phyloP scores from a whole-genome alignment of 2,113 vertebrate genomes.

The Fulmarus glacialis region DNA sequence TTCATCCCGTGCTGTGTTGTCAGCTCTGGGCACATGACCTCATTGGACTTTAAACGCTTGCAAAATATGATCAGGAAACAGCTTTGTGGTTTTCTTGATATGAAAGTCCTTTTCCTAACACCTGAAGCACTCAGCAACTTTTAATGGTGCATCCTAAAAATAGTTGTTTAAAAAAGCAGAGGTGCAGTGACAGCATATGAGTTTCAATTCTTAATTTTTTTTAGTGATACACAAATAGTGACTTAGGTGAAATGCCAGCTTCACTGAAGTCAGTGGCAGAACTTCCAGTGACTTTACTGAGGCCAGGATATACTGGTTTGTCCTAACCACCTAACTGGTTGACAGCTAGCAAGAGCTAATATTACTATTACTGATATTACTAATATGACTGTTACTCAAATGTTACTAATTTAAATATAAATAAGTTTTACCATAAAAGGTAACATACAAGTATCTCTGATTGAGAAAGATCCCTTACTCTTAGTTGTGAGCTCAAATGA shows the following conservation, averaged over 20 bases:
- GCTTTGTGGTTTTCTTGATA: neutral
- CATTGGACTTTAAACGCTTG: neutral
- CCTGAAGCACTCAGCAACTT: neutral
- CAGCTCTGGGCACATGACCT: neutral
- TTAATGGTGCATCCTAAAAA: neutral
- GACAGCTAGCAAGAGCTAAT: neutral
- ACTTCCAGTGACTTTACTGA: neutral
- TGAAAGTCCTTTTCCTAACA: neutral
- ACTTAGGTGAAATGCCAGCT: neutral
- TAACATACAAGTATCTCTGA: neutral
- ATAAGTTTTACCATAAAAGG: neutral
- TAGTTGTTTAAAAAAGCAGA: neutral
- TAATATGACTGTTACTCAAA: neutral
- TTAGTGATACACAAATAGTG: neutral
- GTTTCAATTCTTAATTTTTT: neutral
- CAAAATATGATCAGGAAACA: slow-evolving; percentile 31
- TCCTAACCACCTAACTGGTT: neutral
- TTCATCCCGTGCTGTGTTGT: neutral
- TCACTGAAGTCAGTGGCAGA: neutral
- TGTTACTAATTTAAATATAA: neutral
- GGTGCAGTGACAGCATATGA: neutral
- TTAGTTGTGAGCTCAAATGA: neutral
- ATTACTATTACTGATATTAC: neutral
- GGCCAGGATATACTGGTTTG: neutral
- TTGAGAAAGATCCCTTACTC: neutral